These are phyloP conservation scores for Isaurus tuberculatus DNA, from an alignment of 92 coral and sea anemone genomes.

Conservation along the genomic window DNA sequence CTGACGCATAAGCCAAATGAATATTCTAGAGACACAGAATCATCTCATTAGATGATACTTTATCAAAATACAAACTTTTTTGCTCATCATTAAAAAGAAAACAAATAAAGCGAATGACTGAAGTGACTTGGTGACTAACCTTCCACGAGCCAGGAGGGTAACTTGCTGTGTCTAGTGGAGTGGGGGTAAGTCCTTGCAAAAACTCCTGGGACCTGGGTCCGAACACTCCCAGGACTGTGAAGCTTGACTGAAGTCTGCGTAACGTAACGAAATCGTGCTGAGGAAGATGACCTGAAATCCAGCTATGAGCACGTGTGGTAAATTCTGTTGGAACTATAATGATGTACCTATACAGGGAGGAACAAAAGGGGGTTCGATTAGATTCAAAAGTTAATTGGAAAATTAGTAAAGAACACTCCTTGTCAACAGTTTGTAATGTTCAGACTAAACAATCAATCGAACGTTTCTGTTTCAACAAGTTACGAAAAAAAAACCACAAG, in stretches of 20 bases:
- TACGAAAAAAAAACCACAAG: not conserved
- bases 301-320: conserved; percentile 17
- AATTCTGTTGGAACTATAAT: conserved; percentile 24
- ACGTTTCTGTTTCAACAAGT: not conserved
- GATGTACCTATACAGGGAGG: not conserved
- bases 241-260: conserved; percentile 23
- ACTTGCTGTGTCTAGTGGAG: not conserved
- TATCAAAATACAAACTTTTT: too few relatives aligned
- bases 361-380: not conserved
- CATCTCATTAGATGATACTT: too few relatives aligned
- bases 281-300: conserved; percentile 16
- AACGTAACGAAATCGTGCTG: conserved; percentile 27
- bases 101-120: not conserved
- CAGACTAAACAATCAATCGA: not conserved
- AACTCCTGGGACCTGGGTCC: conserved; percentile 33
- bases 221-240: conserved; percentile 28
- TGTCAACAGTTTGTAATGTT: not conserved
- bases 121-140: not conserved
- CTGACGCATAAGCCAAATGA: conserved; percentile 34
- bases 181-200: conserved; percentile 22
- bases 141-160: conserved; percentile 21
- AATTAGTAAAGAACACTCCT: not conserved
- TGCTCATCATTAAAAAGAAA: not conserved
- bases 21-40: not conserved
- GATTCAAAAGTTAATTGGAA: not conserved